Evolutionary conservation across 2,113 vertebrate genomes (phyloP).

Genomic region (Phainopepla nitens): DNA sequence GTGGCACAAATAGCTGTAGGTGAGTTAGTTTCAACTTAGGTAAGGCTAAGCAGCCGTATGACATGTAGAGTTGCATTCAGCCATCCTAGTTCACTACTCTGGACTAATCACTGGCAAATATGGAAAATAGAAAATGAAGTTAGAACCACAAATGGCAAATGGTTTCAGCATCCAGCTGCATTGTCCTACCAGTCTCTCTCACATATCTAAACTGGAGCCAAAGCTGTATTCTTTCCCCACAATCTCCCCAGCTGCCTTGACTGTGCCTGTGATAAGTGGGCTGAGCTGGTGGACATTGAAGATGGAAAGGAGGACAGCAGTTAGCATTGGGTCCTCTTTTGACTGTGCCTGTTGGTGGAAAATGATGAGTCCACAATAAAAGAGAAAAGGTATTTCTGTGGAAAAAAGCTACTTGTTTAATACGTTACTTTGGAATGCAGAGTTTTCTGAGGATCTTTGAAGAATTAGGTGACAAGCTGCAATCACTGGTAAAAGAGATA

Average conservation of each 20-base stretch:
- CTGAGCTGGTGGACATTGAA: neutral
- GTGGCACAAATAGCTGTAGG: neutral
- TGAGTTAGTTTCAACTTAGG: neutral
- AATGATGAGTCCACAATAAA: neutral
- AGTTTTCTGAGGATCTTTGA: neutral
- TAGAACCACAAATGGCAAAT: neutral
- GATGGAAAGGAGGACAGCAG: neutral
- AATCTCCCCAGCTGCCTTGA: neutral
- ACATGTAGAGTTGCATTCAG: neutral
- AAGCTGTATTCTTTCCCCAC: neutral
- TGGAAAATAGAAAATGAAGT: neutral
- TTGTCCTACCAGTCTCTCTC: neutral
- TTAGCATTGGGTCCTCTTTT: neutral
- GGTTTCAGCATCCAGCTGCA: neutral
- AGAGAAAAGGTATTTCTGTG: neutral
- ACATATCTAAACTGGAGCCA: neutral
- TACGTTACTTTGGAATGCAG: neutral
- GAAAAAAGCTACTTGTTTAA: neutral
- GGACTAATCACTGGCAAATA: neutral
- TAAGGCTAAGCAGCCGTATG: neutral
- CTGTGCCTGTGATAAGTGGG: neutral
- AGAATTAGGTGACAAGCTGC: neutral
- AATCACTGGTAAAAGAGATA: neutral
- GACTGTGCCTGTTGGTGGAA: neutral
- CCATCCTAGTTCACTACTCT: neutral